phyloP scores from a whole-genome alignment of 2,888 invertebrate genomes.

The Mermis nigrescens region DNA sequence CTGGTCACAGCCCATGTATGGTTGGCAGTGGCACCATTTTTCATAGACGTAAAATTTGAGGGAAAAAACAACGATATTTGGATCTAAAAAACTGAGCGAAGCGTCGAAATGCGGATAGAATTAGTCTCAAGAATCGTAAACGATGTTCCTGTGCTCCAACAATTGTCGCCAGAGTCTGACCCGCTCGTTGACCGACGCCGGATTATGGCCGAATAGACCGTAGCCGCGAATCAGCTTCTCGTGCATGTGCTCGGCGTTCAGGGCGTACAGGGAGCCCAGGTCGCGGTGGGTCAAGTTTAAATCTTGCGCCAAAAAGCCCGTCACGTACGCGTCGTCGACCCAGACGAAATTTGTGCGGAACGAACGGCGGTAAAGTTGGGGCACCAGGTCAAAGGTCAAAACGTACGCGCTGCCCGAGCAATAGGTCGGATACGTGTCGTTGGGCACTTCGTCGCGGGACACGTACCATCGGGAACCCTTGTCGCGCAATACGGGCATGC shows the following conservation, averaged over 20 bases:
- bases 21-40: too few relatives aligned
- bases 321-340: slow-evolving; percentile 13
- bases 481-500: slow-evolving; percentile 29
- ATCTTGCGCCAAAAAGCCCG: slow-evolving; percentile 7
- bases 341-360: slow-evolving; percentile 10
- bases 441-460: slow-evolving; percentile 28
- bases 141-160: neutral
- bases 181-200: slow-evolving; percentile 8
- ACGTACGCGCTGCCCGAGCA: slow-evolving; percentile 35
- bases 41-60: too few relatives aligned
- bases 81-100: too few relatives aligned
- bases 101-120: too few relatives aligned
- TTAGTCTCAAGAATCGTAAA: too few relatives aligned
- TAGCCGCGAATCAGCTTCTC: slow-evolving; percentile 8
- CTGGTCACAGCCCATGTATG: too few relatives aligned
- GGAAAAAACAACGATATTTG: too few relatives aligned
- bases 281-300: slow-evolving; percentile 5
- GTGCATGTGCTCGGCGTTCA: slow-evolving; percentile 4
- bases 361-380: slow-evolving; percentile 25
- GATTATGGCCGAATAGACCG: slow-evolving; percentile 13
- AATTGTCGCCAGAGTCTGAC: slow-evolving; percentile 11
- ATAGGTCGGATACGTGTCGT: slow-evolving; percentile 32
- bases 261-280: slow-evolving; percentile 10
- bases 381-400: slow-evolving; percentile 30
- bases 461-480: slow-evolving; percentile 34